A percentile compares a stretch with the other conserved stretches of the same genome.
Conservation (phyloP, 2,113 vertebrate species). For the Hemiscyllium ocellatum region DNA sequence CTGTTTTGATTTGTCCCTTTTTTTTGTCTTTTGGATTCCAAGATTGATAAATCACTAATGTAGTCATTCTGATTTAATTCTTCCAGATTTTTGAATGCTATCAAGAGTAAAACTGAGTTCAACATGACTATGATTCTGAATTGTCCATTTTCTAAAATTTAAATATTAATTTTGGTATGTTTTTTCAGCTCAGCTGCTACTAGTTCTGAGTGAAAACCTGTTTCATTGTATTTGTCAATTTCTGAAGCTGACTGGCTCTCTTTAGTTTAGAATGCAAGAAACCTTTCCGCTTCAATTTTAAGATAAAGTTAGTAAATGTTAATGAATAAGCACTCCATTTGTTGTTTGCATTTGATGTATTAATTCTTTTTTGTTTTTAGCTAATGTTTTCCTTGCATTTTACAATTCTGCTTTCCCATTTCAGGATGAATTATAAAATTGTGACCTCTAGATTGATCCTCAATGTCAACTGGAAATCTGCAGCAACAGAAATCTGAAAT, state of each 20-base stretch:
- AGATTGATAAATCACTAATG: neutral
- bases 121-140: neutral
- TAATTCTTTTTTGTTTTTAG: neutral
- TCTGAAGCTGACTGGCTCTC: neutral
- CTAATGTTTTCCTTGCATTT: neutral
- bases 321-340: neutral
- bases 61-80: neutral
- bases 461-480: neutral
- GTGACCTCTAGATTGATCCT: neutral
- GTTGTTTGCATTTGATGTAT: slow-evolving; percentile 4
- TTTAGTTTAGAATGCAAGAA: too few relatives aligned
- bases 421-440: slow-evolving; percentile 34
- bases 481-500: neutral
- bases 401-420: neutral
- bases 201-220: neutral
- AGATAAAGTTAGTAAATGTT: neutral
- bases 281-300: neutral
- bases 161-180: too few relatives aligned
- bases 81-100: neutral
- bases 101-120: neutral
- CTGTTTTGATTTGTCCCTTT: neutral
- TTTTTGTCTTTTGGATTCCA: neutral
- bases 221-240: neutral
- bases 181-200: neutral
- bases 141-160: neutral